phyloP scores from a whole-genome alignment of 2,113 vertebrate species.

The Neogobius melanostomus region DNA sequence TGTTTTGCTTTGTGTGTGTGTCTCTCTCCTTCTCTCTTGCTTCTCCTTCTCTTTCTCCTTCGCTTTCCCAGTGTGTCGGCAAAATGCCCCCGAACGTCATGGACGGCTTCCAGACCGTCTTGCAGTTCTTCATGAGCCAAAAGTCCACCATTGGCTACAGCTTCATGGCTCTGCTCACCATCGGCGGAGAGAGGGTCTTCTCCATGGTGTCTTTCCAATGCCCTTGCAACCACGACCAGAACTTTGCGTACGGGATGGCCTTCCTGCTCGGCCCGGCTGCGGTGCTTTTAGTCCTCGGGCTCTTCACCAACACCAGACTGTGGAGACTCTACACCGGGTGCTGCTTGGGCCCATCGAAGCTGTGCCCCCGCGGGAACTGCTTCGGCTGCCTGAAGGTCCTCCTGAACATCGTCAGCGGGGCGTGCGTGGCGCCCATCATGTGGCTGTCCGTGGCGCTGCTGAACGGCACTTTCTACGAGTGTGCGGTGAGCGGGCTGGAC shows the following conservation, averaged over 20 bases:
- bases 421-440: conserved; percentile 87
- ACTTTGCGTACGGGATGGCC: conserved; percentile 82
- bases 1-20: not conserved
- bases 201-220: conserved; percentile 91
- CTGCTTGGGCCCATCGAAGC: conserved; percentile 77
- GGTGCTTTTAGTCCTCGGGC: conserved; percentile 83
- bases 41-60: not conserved
- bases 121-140: conserved; percentile 83
- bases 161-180: conserved; percentile 87
- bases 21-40: not conserved
- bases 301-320: conserved; percentile 81
- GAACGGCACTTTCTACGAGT: conserved; percentile 91
- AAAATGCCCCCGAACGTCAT: conserved; percentile 58
- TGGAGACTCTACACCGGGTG: conserved; percentile 93
- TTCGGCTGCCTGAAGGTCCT: conserved; percentile 54
- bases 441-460: conserved; percentile 93
- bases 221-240: conserved; percentile 85
- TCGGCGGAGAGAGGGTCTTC: conserved; percentile 88
- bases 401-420: conserved; percentile 53
- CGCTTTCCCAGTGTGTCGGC: not conserved
- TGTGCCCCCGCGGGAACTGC: conserved; percentile 70
- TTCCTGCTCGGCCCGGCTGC: conserved; percentile 88
- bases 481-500: conserved; percentile 87
- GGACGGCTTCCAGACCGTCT: conserved; percentile 83
- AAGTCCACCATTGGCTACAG: conserved; percentile 90